Evolutionary conservation across 2,888 invertebrate species (phyloP).

Genomic region (Chirona hameri): DNA sequence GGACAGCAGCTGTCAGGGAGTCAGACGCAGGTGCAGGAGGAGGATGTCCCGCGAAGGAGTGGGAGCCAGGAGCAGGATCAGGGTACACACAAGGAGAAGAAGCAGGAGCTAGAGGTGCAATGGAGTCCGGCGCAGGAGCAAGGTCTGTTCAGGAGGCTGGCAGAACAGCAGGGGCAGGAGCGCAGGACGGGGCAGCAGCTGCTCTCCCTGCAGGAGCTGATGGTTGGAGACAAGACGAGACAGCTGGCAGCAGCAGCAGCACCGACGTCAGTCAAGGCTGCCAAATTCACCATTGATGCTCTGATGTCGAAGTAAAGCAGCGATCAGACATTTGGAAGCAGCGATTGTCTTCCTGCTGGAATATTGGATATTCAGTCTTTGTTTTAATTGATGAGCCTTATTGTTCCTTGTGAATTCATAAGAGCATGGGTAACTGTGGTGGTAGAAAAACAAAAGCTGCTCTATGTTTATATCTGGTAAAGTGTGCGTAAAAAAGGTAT

Average conservation of each 20-base stretch:
- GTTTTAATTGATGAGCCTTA: too few relatives aligned
- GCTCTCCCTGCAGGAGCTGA: neutral
- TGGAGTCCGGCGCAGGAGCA: neutral
- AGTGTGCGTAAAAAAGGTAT: too few relatives aligned
- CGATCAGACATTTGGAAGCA: too few relatives aligned
- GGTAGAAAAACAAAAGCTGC: too few relatives aligned
- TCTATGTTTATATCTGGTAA: too few relatives aligned
- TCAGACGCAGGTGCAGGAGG: neutral
- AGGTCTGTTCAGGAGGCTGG: neutral
- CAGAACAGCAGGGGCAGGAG: neutral
- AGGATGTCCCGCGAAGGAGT: too few relatives aligned
- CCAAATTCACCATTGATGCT: neutral
- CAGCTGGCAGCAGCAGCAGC: neutral
- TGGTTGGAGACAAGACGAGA: neutral
- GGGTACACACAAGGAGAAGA: neutral
- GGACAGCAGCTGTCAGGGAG: constrained; percentile 41
- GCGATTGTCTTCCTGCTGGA: too few relatives aligned
- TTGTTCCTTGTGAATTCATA: too few relatives aligned
- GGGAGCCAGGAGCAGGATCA: neutral
- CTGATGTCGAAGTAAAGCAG: neutral
- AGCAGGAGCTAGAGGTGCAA: neutral
- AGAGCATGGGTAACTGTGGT: too few relatives aligned
- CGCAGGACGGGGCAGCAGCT: neutral
- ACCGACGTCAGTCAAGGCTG: neutral
- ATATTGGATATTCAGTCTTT: too few relatives aligned